Evolutionary conservation across 2,113 vertebrate genomes (phyloP).

Genomic region (Dasyornis broadbenti): DNA sequence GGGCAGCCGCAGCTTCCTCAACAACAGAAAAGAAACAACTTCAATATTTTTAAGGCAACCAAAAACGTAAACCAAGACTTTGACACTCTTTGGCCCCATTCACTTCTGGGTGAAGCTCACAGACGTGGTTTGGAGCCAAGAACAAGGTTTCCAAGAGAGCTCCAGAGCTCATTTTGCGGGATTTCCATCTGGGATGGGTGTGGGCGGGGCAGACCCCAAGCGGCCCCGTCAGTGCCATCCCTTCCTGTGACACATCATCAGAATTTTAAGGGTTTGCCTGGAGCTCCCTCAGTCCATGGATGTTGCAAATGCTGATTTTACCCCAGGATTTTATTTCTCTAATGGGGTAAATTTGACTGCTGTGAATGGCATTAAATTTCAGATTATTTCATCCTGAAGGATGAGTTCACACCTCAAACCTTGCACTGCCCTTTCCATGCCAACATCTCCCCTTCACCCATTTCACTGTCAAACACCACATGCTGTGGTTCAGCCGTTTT

Average conservation of each 20-base stretch:
- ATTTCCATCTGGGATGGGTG: accelerated
- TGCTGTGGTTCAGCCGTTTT: neutral
- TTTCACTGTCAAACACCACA: accelerated
- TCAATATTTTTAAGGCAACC: neutral
- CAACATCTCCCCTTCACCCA: neutral
- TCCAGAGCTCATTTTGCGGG: neutral
- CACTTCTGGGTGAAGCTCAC: neutral
- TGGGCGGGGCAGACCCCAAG: accelerated
- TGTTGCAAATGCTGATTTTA: neutral
- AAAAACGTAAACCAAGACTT: neutral
- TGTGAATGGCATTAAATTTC: neutral
- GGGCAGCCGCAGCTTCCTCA: neutral
- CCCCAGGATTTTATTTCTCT: neutral
- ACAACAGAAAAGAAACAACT: neutral
- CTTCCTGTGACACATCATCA: neutral
- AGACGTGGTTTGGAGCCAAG: neutral
- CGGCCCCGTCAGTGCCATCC: accelerated
- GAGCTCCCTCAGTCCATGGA: neutral
- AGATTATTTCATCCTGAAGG: neutral
- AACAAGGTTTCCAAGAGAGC: neutral
- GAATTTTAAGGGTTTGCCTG: neutral
- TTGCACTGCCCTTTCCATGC: neutral
- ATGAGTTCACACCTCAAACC: neutral
- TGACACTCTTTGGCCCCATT: neutral
- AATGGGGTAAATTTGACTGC: neutral